Percentiles rank a stretch among this genome's conserved stretches.
These are phyloP conservation scores for Drosophila sordidula DNA, from an alignment of 2,888 invertebrate genomes.

Conservation along the genomic window DNA sequence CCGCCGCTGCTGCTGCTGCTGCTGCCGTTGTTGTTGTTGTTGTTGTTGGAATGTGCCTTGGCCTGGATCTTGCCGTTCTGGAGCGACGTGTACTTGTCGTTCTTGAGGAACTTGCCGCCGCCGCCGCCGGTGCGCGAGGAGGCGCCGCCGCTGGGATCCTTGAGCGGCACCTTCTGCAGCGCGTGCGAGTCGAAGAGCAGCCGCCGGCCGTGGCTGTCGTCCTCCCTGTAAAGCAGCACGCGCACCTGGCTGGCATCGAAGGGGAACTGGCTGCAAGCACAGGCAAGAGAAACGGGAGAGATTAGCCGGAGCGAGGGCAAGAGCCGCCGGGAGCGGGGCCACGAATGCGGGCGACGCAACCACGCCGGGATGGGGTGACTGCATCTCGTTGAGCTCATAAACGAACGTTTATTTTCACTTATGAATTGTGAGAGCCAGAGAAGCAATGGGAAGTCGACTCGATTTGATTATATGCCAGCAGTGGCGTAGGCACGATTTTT, in stretches of 20 bases:
- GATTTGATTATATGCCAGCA: too few species aligned
- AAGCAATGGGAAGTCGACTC: too few species aligned
- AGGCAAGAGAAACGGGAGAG: background rate
- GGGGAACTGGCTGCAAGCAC: constrained; percentile 85
- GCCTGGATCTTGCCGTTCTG: constrained; percentile 68
- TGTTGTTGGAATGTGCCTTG: constrained; percentile 77
- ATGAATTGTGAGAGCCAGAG: too few species aligned
- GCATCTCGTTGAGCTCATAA: constrained; percentile 1
- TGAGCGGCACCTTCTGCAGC: constrained; percentile 87
- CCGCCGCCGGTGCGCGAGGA: constrained; percentile 52
- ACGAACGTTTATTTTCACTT: too few species aligned
- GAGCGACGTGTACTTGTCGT: constrained; percentile 60
- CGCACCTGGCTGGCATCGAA: constrained; percentile 91
- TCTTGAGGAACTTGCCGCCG: constrained; percentile 66
- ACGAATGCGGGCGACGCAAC: background rate
- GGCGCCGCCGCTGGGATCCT: constrained; percentile 56
- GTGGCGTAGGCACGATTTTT: too few species aligned
- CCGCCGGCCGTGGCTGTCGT: constrained; percentile 92
- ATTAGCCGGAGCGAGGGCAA: background rate
- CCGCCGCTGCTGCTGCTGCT: constrained; percentile 31
- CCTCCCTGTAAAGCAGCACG: constrained; percentile 93
- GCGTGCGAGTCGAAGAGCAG: constrained; percentile 93
- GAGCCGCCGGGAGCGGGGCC: background rate
- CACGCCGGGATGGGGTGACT: constrained; percentile 1
- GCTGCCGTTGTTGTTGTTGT: constrained; percentile 55